phyloP scores from a whole-genome alignment of 1,140 invertebrate genomes.

The Aporrectodea caliginosa region DNA sequence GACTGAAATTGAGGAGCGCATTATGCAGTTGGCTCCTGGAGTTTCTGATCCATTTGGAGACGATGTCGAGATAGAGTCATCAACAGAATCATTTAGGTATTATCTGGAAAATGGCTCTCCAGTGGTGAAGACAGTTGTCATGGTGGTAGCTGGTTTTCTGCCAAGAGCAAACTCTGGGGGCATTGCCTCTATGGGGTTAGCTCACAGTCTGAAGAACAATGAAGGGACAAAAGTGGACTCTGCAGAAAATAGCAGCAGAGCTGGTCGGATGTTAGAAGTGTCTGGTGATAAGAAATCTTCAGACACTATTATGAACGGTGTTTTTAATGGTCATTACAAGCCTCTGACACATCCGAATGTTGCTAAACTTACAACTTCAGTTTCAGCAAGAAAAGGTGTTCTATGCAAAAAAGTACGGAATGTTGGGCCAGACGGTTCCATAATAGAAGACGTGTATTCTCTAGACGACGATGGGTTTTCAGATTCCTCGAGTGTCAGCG shows the following conservation, averaged over 20 bases:
- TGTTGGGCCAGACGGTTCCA: not conserved
- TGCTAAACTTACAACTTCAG: not conserved
- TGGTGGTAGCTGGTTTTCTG: not conserved
- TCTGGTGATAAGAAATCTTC: too few relatives aligned
- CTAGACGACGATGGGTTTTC: not conserved
- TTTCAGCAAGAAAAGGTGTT: not conserved
- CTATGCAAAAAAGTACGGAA: not conserved
- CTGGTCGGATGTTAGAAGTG: not conserved
- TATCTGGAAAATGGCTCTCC: not conserved
- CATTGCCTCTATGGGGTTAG: too few relatives aligned
- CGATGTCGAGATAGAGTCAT: not conserved
- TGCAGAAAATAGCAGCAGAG: not conserved
- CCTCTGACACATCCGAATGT: not conserved
- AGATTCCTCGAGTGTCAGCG: not conserved
- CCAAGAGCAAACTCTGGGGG: not conserved
- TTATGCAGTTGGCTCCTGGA: slow-evolving; percentile 20
- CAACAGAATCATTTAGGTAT: not conserved
- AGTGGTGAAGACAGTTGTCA: not conserved
- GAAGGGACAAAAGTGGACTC: not conserved
- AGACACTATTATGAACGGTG: not conserved
- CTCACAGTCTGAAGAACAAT: not conserved
- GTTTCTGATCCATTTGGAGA: slow-evolving; percentile 6
- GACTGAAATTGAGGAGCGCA: slow-evolving; percentile 21
- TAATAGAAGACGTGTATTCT: not conserved
- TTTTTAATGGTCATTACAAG: not conserved